Base-by-base conservation (phyloP, 2,113 vertebrate genomes). In the Poeciliopsis prolifica region DNA sequence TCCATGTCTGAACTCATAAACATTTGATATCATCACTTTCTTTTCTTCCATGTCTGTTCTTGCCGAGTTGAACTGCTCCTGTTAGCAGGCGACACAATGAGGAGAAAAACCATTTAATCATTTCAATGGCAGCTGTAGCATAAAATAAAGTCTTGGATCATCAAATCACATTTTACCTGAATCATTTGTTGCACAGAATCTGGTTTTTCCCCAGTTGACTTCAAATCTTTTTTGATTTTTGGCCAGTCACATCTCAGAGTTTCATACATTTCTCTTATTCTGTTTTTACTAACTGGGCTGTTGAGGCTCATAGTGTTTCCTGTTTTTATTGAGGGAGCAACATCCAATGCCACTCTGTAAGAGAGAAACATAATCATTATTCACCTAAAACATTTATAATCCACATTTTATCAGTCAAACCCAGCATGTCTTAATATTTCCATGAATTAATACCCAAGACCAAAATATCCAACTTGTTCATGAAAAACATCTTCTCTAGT, bases 271-370 rank as follows among this genome's bases (percentile, higher is more conserved):
- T 69, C 67, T 3, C 19, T 69, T 3, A 69, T 19, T 33, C 67
- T 31, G 29, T 0, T 13, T 24, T 69, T 69, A 13, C 26, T 69
- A 0, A 69, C 67, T n/a, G 67, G 44, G 15, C 22, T 69, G 67
- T 69, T 69, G 12, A 69, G 29, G 67, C 67, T 54, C 12, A 51
- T 48, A 0, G 44, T 54, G 4, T 54, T 69, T n/a, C 67, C 67
- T 54, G 67, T 69, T 48, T 54, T 54, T 12, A 69, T 51, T 24
- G 67, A 69, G 1, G 51, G 28, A 54, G 67, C 28, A 13, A 69
- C 17, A 0, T 69, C 67, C 2, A 3, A 26, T 54, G 67, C 67
- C 67, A 69, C 29, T 31, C 67, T 69, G 44, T 31, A 33, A 24
- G 51, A 22, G 0, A 1, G 0, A 63, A 12, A 61, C 22, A 60